These are phyloP conservation scores for Oegoconia quadripuncta DNA, from an alignment of 2,888 invertebrate species.

Conservation along the genomic window DNA sequence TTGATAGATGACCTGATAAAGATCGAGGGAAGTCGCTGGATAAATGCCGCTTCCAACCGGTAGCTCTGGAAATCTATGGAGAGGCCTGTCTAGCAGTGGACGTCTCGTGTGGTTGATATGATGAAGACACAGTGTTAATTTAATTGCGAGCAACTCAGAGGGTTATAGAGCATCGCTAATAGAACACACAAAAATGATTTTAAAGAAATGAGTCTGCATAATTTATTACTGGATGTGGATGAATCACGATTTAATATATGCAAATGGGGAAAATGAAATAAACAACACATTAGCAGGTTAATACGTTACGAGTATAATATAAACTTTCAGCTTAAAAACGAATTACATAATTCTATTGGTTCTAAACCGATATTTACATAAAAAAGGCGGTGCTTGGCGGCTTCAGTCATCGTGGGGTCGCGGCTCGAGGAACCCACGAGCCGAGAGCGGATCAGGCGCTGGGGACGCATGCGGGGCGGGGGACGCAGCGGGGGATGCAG, in stretches of 20 bases:
- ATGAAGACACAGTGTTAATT: too few relatives aligned
- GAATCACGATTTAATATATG: background rate
- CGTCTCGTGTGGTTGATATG: too few relatives aligned
- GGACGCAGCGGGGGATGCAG: conserved; percentile 60
- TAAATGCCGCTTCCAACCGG: too few relatives aligned
- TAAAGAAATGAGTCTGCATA: too few relatives aligned
- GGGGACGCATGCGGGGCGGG: conserved; percentile 44
- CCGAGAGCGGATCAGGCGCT: conserved; percentile 40
- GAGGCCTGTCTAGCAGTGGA: too few relatives aligned
- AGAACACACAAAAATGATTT: too few relatives aligned
- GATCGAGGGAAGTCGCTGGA: too few relatives aligned
- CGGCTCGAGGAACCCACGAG: conserved; percentile 47
- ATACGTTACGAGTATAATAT: conserved; percentile 69
- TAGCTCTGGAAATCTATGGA: too few relatives aligned
- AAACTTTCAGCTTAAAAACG: conserved; percentile 73
- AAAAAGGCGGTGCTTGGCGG: conserved; percentile 46
- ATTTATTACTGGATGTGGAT: too few relatives aligned
- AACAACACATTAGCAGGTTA: conserved; percentile 23
- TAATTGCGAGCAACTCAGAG: too few relatives aligned
- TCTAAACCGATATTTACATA: conserved; percentile 70
- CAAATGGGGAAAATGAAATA: conserved; percentile 1
- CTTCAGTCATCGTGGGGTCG: conserved; percentile 49
- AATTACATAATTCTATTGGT: conserved; percentile 64
- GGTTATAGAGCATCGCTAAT: too few relatives aligned
- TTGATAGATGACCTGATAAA: too few relatives aligned